Evolutionary conservation across 2,888 invertebrate species (phyloP), one percentile per base, ranked within the genome.

Genomic region (Patella pellucida): DNA sequence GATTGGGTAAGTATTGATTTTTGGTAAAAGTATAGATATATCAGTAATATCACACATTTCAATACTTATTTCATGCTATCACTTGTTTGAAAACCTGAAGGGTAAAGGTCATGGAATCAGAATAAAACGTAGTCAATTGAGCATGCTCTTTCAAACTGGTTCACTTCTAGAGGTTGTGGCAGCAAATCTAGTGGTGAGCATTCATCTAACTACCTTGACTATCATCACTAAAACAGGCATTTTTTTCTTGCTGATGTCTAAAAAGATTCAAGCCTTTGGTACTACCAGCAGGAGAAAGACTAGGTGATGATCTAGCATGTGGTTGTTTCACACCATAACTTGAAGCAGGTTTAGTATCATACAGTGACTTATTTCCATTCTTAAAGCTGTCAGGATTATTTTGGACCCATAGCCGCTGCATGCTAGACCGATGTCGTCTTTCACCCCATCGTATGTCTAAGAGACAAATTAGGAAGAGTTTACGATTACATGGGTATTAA

Each of bases 191-290:
- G 41, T 41, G 41, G 41, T 41, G 41, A 9, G 41, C 41, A 41
- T 41, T 41, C 41, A 41, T 41, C 41, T 41, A 41, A 41, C 84
- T 84, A 85, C 83, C 84, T 87, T 85, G 85, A 78, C 82, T 79
- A 78, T 84, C 83, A 73, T 82, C 82, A 71, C 85, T 85, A 50
- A 86, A 78, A 71, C 82, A 78, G 54, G 81, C 78, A 51, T 87
- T 81, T 76, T 85, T 83, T 73, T 84, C 81, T 81, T 85, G 84
- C 83, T 87, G 87, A 74, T 83, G 81, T 71, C 82, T 78, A 80
- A 86, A 88, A 67, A 88, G 82, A 68, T 83, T 80, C 79, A 88
- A 77, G 78, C 88, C 87, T 72, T 81, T 81, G 12, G 87, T 84
- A 67, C 72, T n/a, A 50, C 68, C 75, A 69, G 51, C 68, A 51